These are phyloP conservation scores for Aleiodes sp. DNA, from an alignment of 1,140 invertebrate genomes.

Conservation along the genomic window DNA sequence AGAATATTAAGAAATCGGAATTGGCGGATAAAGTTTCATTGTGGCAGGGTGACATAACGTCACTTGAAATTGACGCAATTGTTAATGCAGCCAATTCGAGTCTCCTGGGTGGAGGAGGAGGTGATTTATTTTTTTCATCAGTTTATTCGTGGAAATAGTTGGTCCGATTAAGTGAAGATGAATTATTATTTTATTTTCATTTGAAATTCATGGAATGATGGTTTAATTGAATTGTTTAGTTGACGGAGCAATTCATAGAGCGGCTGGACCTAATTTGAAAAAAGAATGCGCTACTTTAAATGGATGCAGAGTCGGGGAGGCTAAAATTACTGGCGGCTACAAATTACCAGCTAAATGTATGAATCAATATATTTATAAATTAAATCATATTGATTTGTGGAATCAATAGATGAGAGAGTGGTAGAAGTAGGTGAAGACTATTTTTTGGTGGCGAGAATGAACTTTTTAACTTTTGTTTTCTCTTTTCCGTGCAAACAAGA, in stretches of 20 bases:
- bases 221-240: too few species aligned
- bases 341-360: constrained; percentile 80
- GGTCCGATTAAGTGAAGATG: too few species aligned
- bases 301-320: constrained; percentile 80
- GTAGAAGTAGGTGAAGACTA: too few species aligned
- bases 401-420: too few species aligned
- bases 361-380: constrained; percentile 47
- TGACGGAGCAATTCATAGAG: constrained; percentile 86
- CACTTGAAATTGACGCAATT: constrained; percentile 87
- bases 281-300: constrained; percentile 77
- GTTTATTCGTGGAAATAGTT: too few species aligned
- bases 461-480: too few species aligned
- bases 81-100: constrained; percentile 90
- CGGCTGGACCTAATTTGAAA: constrained; percentile 74
- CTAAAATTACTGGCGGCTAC: constrained; percentile 85
- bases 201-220: too few species aligned
- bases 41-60: constrained; percentile 87
- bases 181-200: too few species aligned
- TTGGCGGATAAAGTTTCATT: constrained; percentile 74
- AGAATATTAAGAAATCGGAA: constrained; percentile 54
- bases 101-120: constrained; percentile 84
- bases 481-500: too few species aligned
- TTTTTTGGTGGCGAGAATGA: neutral
- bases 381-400: too few species aligned
- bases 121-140: too few species aligned